A percentile compares a stretch with the other conserved stretches of the same genome.
Evolutionary conservation across 2,113 vertebrate genomes (phyloP).

Genomic region (Chaetops frenatus): DNA sequence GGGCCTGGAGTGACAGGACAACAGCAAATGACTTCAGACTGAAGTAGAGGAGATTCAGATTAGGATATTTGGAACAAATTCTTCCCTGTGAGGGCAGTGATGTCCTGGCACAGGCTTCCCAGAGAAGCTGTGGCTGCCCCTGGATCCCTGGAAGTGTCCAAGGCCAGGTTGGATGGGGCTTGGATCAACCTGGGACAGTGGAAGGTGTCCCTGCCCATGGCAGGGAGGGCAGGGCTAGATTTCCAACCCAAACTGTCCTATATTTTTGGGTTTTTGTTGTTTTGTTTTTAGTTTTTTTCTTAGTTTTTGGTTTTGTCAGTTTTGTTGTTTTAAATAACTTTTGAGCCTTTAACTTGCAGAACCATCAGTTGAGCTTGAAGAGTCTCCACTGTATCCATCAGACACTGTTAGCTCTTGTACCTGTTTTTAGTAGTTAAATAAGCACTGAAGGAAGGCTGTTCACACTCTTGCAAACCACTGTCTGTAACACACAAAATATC

Average conservation of each 20-base stretch:
- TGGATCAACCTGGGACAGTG: neutral
- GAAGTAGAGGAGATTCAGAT: neutral
- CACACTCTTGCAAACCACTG: neutral
- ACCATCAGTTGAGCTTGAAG: neutral
- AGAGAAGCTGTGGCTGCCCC: neutral
- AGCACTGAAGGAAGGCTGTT: neutral
- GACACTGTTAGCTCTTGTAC: neutral
- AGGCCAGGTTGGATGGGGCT: rapidly evolving
- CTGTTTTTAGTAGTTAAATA: neutral
- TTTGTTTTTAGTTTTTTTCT: neutral
- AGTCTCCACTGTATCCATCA: neutral
- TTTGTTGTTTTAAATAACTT: neutral
- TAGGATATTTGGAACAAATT: neutral
- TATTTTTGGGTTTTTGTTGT: neutral
- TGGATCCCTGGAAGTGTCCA: neutral
- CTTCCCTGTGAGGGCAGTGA: rapidly evolving
- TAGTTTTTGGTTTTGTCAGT: neutral
- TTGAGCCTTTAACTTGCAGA: neutral
- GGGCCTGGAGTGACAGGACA: neutral
- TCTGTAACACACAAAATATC: neutral
- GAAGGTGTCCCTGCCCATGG: neutral
- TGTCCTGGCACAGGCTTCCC: neutral
- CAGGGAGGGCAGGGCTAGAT: neutral
- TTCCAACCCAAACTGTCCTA: neutral
- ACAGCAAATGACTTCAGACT: neutral